Conservation (phyloP, 2,888 invertebrate species). For the Isotomurus palustris region DNA sequence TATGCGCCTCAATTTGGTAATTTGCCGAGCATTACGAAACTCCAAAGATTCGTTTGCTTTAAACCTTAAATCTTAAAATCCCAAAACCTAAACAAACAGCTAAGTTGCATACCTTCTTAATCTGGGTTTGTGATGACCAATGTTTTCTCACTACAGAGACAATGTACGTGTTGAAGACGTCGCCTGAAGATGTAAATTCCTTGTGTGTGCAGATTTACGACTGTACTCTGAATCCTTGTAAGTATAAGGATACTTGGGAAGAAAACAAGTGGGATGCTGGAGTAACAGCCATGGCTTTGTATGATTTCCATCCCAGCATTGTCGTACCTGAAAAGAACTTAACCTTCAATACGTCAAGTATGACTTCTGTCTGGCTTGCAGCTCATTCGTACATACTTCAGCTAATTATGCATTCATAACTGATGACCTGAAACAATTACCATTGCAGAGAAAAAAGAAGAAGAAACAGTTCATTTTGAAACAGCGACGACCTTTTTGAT, state of each 20-base stretch:
- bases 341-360: neutral
- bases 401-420: no score
- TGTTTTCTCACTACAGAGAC: constrained; percentile 3
- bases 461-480: constrained; percentile 3
- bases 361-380: no score
- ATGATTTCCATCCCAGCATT: constrained; percentile 36
- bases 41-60: no score
- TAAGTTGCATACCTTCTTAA: no score
- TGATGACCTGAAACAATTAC: no score
- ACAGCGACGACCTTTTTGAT: constrained; percentile 36
- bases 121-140: neutral
- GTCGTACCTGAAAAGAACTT: constrained; percentile 28
- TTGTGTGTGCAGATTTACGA: constrained; percentile 39
- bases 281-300: constrained; percentile 37
- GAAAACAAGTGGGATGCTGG: constrained; percentile 32
- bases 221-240: constrained; percentile 36
- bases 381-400: no score
- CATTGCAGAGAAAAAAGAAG: constrained; percentile 14
- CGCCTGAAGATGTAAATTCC: constrained; percentile 19
- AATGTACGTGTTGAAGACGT: constrained; percentile 19
- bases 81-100: no score
- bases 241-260: constrained; percentile 35
- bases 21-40: no score
- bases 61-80: no score
- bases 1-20: constrained; percentile 32